Evolutionary conservation across 2,113 vertebrate genomes (phyloP).

Genomic region (Patagioenas fasciata): DNA sequence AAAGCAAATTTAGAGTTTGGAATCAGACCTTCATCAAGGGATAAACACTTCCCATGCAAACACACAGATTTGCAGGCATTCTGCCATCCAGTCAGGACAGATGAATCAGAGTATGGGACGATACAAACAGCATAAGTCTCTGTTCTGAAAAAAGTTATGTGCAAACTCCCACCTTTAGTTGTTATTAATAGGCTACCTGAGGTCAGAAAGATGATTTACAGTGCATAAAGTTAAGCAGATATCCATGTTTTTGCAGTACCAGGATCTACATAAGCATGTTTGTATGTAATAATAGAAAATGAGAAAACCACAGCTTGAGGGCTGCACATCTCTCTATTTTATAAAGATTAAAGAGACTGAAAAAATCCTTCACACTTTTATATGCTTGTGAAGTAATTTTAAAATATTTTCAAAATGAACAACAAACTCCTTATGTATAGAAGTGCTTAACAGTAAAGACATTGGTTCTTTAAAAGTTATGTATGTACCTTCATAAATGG

Average conservation of each 20-base stretch:
- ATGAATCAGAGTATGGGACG: background rate
- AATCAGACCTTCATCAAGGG: background rate
- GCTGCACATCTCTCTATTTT: background rate
- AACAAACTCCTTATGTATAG: background rate
- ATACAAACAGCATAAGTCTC: background rate
- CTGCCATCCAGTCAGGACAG: background rate
- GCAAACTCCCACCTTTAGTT: background rate
- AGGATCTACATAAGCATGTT: background rate
- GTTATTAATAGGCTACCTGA: background rate
- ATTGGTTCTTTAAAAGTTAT: background rate
- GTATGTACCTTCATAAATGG: background rate
- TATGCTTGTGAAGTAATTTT: background rate
- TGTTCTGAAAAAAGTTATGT: background rate
- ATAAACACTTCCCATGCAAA: background rate
- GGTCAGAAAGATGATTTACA: background rate
- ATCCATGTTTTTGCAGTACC: background rate
- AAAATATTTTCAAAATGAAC: background rate
- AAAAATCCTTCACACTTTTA: background rate
- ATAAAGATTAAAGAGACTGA: background rate
- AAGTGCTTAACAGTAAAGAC: background rate
- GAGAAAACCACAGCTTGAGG: background rate
- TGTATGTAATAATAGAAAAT: background rate
- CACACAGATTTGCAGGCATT: background rate
- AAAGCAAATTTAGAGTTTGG: background rate
- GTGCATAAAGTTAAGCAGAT: background rate